phyloP scores from a whole-genome alignment of 2,888 invertebrate species.

The Willowsia nigromaculata region DNA sequence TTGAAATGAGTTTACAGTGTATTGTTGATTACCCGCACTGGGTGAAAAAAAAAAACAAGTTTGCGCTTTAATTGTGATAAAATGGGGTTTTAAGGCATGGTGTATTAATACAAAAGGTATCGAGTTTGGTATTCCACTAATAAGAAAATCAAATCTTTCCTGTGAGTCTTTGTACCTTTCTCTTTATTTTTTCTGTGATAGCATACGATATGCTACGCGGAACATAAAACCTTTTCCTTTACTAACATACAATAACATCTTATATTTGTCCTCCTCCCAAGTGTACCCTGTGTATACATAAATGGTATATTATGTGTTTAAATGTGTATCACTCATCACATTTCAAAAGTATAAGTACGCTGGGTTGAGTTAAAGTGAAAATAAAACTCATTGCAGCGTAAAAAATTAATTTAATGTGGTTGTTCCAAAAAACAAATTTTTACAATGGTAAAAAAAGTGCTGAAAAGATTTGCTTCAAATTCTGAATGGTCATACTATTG shows the following conservation, averaged over 20 bases:
- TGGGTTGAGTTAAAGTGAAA: not conserved
- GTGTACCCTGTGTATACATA: not conserved
- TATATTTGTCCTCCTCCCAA: not conserved
- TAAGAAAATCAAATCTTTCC: too few relatives aligned
- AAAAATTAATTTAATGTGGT: not conserved
- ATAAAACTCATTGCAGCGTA: not conserved
- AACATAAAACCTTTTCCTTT: not conserved
- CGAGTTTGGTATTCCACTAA: too few relatives aligned
- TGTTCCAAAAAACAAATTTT: not conserved
- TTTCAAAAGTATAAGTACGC: slow-evolving; percentile 23
- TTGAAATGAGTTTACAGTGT: too few relatives aligned
- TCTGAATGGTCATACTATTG: not conserved
- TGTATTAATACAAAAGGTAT: too few relatives aligned
- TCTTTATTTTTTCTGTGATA: not conserved
- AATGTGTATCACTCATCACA: slow-evolving; percentile 44
- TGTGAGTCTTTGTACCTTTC: not conserved
- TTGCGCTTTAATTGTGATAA: too few relatives aligned
- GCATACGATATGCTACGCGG: slow-evolving; percentile 1
- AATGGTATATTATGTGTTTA: not conserved
- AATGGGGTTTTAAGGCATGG: too few relatives aligned
- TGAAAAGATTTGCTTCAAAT: not conserved
- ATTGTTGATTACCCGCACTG: too few relatives aligned
- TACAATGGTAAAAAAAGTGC: not conserved
- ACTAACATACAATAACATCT: not conserved
- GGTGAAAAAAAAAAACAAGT: too few relatives aligned